Base-by-base conservation (phyloP, 37 sponge, comb jelly and placozoan genomes). In the Mnemiopsis leidyi region DNA sequence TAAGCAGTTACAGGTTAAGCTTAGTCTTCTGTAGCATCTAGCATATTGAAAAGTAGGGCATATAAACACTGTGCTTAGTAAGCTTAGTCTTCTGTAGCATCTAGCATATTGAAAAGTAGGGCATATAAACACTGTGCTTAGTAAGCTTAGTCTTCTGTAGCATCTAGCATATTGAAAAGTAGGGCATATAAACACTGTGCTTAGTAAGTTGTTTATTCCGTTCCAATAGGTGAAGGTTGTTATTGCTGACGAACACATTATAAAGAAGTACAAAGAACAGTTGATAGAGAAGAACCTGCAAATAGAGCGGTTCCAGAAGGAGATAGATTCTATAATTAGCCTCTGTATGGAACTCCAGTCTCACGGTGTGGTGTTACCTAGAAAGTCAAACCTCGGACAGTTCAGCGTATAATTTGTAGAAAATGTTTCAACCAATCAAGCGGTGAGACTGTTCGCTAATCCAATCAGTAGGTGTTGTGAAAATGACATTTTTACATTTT, bases 191-290 rank as follows among this genome's bases (percentile, higher is more conserved):
- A n/a, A n/a, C n/a, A n/a, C n/a, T n/a, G n/a, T n/a, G n/a, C n/a
- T n/a, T n/a, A n/a, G n/a, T n/a, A n/a, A n/a, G n/a, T n/a, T n/a
- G n/a, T n/a, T n/a, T n/a, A n/a, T n/a, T n/a, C n/a, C n/a, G n/a
- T n/a, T n/a, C n/a, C n/a, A n/a, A n/a, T 61, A 85, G 90, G 90
- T 85, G 39, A 85, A 39, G 36, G 90, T 85, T 23, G 90, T 85
- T 33, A 40, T 85, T 9, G 90, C 90, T 26, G 90, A 79, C 61
- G 90, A 85, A 13, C 90, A 85, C 61, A 39, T 85, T 3, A 40
- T 85, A 37, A 85, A 39, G 90, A 38, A 40, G 48, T 85, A 85
- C 29, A 85, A 32, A 26, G 90, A 85, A 28, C 32, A 32, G 90
- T 28, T 85, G 61, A 33, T 85, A 39, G 90, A 85, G 48, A 85